Evolutionary conservation across 1,140 invertebrate species (phyloP).

Genomic region (Eciton burchellii): DNA sequence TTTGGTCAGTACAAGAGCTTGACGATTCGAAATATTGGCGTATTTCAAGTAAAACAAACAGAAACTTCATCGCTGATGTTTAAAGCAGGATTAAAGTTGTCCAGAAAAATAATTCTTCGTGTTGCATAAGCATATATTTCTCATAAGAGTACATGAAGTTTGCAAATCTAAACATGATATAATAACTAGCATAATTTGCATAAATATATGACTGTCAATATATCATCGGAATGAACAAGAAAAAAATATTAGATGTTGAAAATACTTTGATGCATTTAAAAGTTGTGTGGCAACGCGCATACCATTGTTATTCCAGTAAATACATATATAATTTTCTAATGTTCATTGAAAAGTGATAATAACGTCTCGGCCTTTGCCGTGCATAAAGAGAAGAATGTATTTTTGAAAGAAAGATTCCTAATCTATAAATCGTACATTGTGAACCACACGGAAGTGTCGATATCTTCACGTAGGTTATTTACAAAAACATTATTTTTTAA

Average conservation of each 20-base stretch:
- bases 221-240: neutral
- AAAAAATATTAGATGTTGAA: conserved; percentile 13
- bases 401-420: conserved; percentile 36
- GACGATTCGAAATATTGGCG: too few relatives aligned
- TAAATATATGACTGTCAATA: too few relatives aligned
- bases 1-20: too few relatives aligned
- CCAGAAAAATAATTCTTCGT: too few relatives aligned
- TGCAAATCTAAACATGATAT: too few relatives aligned
- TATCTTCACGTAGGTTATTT: conserved; percentile 54
- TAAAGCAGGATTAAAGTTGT: too few relatives aligned
- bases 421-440: conserved; percentile 1
- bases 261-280: conserved; percentile 24
- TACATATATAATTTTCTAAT: conserved; percentile 10
- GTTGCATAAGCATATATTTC: too few relatives aligned
- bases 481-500: conserved; percentile 71
- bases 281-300: neutral
- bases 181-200: too few relatives aligned
- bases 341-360: conserved; percentile 9
- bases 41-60: too few relatives aligned
- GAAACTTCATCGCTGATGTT: too few relatives aligned
- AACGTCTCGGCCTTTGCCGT: neutral
- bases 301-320: neutral
- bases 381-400: conserved; percentile 49
- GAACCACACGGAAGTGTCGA: conserved; percentile 30
- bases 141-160: too few relatives aligned